Base-by-base conservation (phyloP, 2,888 invertebrate species). In the Scrobipalpa atriplicella region DNA sequence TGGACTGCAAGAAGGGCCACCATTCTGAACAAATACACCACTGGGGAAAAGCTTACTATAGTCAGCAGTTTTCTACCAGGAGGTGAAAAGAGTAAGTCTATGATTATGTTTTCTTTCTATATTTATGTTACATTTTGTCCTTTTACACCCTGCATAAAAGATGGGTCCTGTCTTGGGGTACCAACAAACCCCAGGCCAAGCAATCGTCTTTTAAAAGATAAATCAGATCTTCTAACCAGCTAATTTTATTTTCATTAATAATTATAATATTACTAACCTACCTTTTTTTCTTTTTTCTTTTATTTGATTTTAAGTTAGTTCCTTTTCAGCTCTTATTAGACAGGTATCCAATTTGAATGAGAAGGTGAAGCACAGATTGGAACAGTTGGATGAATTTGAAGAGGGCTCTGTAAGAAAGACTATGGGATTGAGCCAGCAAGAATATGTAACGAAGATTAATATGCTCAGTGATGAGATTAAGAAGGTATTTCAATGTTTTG, bases 361-460 rank as follows among this genome's bases (percentile, higher is more conserved):
- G 80, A 98, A 98, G 90, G 97, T 98, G 0, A 96, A 97, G 85
- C 97, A 96, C 79, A 95, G 98, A 62, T 87, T 99, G 64, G 98
- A 99, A 83, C 99, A 99, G 82, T 89, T 99, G 67, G 99, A 99
- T 92, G 97, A 97, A 77, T 97, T 98, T 89, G 99, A 99, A 82
- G 98, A 98, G 86, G 95, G 96, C 8, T 95, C 96, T 16, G 95
- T 97, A 67, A 95, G 96, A 75, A 97, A 97, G 89, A 96, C 97
- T 89, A 94, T 97, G 81, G 97, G 98, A 78, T 92, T 99, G 70
- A 97, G 97, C 2, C 99, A 99, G 85, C 97, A 97, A 83, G 98
- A 99, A 82, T 99, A 98, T 92, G 95, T 97, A 8, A 94, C 95
- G 58, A 95, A 97, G 75, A 97, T 99, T 70, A 97, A 97, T 77